Evolutionary conservation across 2,888 invertebrate species (phyloP), one percentile per base, ranked within the genome.

Genomic region (Ophion ellenae): DNA sequence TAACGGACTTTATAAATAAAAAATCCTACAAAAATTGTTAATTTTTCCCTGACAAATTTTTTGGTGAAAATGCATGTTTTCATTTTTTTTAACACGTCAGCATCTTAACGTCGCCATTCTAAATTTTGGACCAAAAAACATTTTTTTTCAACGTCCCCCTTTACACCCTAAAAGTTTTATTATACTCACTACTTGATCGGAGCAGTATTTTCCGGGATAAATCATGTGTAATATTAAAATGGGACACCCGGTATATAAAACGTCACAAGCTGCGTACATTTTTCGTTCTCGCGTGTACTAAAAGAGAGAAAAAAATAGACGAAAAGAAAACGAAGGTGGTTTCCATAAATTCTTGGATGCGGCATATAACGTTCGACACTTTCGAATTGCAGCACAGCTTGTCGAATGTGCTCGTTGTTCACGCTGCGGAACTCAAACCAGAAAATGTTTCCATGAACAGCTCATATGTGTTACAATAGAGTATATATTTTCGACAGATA

Each of bases 341-440:
- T 77, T 69, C 32, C 67, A 59, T 28, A 59, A 59, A 69, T 77
- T 57, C 77, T 57, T 57, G 67, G 67, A 77, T 24, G 45, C 17
- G 10, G 32, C 45, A 47, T 47, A 10, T 47, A 10, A 14, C 53
- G 53, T 66, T 76, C 66, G 36, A 53, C 76, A 66, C 76, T 76
- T 76, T 76, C 76, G 66, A 76, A 66, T 66, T 76, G 63, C 75
- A 75, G 24, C 63, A 45, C 45, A 14, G 47, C 63, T 53, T 67
- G 57, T 66, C 36, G 64, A 64, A 53, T 47, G 20, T 53, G 20
- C 76, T 66, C 36, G 36, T 53, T 76, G 66, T 66, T 66, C 66
- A 67, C 47, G 64, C 7, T 11, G n/a, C 24, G 17, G 20, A 20
- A 24, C n/a, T 24, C 14, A 14, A 74, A 74, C 6, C 40, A 28